Conservation (phyloP, 2,113 vertebrate genomes). For the Vulpes ferrilata region DNA sequence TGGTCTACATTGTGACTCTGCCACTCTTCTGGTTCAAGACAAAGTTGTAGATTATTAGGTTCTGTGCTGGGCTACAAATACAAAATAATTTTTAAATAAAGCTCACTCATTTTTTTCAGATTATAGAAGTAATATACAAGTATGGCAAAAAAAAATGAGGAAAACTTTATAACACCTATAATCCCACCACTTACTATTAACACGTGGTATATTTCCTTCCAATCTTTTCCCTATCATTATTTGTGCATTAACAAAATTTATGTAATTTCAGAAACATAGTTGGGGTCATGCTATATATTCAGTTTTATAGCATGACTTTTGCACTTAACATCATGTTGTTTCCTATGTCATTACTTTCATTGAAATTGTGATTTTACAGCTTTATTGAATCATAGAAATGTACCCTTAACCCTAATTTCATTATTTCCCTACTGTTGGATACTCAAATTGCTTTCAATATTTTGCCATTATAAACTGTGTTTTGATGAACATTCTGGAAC, state of each 20-base stretch:
- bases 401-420: not conserved
- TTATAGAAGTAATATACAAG: not conserved
- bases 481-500: conserved; percentile 43
- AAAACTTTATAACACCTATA: not conserved
- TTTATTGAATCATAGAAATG: not conserved
- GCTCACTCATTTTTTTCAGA: not conserved
- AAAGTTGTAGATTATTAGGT: not conserved
- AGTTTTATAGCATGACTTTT: conserved; percentile 16
- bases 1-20: conserved; percentile 60
- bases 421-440: conserved; percentile 11
- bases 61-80: not conserved
- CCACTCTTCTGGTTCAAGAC: not conserved
- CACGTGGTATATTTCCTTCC: not conserved
- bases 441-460: not conserved
- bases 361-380: conserved; percentile 20
- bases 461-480: conserved; percentile 52
- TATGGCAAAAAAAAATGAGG: not conserved
- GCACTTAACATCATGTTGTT: not conserved
- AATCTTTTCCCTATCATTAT: conserved; percentile 7
- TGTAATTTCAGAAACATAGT: conserved; percentile 43
- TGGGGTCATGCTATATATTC: not conserved
- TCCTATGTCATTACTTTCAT: not conserved
- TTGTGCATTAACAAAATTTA: conserved; percentile 28
- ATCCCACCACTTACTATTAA: not conserved
- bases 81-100: conserved; percentile 20